Evolutionary conservation across 2,888 invertebrate genomes (phyloP).

Genomic region (Mesorhabditis spiculigera): DNA sequence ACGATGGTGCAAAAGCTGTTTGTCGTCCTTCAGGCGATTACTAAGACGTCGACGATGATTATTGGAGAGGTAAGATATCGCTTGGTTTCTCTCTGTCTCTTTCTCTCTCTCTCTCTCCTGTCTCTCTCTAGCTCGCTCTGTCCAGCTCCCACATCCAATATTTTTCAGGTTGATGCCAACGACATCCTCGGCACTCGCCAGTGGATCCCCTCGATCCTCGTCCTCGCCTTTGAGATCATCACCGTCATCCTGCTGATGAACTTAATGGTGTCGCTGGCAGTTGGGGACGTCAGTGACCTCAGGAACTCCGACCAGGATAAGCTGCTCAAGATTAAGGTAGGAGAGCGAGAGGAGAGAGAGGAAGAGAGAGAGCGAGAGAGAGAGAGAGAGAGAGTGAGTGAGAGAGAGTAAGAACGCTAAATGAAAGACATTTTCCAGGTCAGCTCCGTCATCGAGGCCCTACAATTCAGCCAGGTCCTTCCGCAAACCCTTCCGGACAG

Average conservation of each 20-base stretch:
- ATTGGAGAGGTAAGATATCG: slow-evolving; percentile 43
- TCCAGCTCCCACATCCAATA: not conserved
- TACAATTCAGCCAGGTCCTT: slow-evolving; percentile 46
- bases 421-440: slow-evolving; percentile 23
- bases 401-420: not conserved
- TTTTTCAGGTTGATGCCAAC: slow-evolving; percentile 26
- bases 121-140: too few relatives aligned
- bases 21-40: slow-evolving; percentile 50
- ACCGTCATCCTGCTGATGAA: slow-evolving; percentile 56
- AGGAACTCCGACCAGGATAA: slow-evolving; percentile 49
- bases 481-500: slow-evolving; percentile 19
- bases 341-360: not conserved
- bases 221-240: slow-evolving; percentile 54
- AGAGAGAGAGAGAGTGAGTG: not conserved
- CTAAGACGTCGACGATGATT: slow-evolving; percentile 57
- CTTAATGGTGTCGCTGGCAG: slow-evolving; percentile 53
- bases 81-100: not conserved
- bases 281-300: slow-evolving; percentile 52
- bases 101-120: not conserved
- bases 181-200: slow-evolving; percentile 37
- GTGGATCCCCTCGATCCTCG: slow-evolving; percentile 53
- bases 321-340: slow-evolving; percentile 50
- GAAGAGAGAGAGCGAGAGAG: too few relatives aligned
- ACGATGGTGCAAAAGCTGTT: slow-evolving; percentile 32
- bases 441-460: slow-evolving; percentile 52